Evolutionary conservation across 2,888 invertebrate genomes (phyloP).

Genomic region (Ormyrus thymus): DNA sequence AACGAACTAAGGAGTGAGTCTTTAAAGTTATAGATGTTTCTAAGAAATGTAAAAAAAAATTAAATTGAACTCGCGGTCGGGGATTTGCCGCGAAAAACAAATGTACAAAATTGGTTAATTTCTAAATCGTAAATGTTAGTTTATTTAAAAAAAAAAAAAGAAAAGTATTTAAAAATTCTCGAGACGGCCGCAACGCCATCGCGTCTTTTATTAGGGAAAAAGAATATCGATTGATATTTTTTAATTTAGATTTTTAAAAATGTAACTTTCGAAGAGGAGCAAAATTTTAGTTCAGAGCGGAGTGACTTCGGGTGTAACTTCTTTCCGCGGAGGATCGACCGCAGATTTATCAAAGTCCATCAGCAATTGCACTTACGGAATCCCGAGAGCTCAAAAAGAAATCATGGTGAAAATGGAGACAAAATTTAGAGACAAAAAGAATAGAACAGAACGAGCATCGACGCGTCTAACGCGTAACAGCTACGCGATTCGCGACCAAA

Average conservation of each 20-base stretch:
- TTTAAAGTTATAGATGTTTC: conserved; percentile 74
- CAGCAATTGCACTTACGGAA: conserved; percentile 31
- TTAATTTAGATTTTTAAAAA: conserved; percentile 24
- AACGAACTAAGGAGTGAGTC: conserved; percentile 56
- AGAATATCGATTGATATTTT: conserved; percentile 34
- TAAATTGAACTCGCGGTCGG: conserved; percentile 64
- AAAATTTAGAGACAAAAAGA: conserved; percentile 44
- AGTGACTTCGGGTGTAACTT: conserved; percentile 44
- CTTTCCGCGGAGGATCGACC: conserved; percentile 31
- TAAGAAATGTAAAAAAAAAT: conserved; percentile 56
- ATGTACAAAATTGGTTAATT: conserved; percentile 73
- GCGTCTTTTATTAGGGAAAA: conserved; percentile 44
- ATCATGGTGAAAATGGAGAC: conserved; percentile 31
- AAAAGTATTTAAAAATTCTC: conserved; percentile 67
- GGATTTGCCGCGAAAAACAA: conserved; percentile 62
- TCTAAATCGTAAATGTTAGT: conserved; percentile 72
- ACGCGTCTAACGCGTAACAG: conserved; percentile 69
- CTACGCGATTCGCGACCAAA: conserved; percentile 67
- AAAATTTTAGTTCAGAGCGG: conserved; percentile 39
- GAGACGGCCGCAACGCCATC: conserved; percentile 47
- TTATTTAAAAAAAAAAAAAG: conserved; percentile 59
- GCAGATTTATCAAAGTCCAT: conserved; percentile 25
- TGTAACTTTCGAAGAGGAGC: conserved; percentile 19
- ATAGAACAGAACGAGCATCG: conserved; percentile 54
- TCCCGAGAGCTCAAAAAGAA: conserved; percentile 39